phyloP scores from a whole-genome alignment of 92 coral and sea anemone genomes.

The Palythoa heliodiscus region DNA sequence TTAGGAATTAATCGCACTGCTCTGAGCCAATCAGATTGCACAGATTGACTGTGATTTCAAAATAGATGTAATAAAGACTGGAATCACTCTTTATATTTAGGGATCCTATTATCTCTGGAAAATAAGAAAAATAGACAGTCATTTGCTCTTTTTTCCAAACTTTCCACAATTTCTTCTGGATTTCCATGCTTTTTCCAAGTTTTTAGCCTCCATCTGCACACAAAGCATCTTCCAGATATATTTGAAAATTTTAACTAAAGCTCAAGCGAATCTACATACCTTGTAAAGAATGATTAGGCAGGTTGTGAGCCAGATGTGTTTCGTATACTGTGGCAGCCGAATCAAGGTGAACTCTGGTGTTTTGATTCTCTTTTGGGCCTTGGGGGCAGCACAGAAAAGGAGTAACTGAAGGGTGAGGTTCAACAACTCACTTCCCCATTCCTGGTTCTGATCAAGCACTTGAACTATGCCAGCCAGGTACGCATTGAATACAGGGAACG shows the following conservation, averaged over 20 bases:
- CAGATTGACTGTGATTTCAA: too few species aligned
- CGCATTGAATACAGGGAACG: constrained; percentile 97
- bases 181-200: too few species aligned
- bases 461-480: constrained; percentile 95
- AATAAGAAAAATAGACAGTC: too few species aligned
- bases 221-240: too few species aligned
- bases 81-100: too few species aligned
- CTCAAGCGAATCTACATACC: constrained; percentile 46
- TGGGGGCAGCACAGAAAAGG: constrained; percentile 97
- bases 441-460: constrained; percentile 93
- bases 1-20: too few species aligned
- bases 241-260: not conserved
- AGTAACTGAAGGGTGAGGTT: constrained; percentile 90
- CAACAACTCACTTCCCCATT: constrained; percentile 93
- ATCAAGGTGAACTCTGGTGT: constrained; percentile 86
- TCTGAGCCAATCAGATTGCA: too few species aligned
- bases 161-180: too few species aligned
- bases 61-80: too few species aligned
- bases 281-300: constrained; percentile 87
- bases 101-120: too few species aligned
- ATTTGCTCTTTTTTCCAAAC: too few species aligned
- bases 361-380: constrained; percentile 81
- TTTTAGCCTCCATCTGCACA: too few species aligned
- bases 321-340: constrained; percentile 75
- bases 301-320: constrained; percentile 93